phyloP scores from a whole-genome alignment of 2,113 vertebrate genomes.

The Tetrao urogallus region DNA sequence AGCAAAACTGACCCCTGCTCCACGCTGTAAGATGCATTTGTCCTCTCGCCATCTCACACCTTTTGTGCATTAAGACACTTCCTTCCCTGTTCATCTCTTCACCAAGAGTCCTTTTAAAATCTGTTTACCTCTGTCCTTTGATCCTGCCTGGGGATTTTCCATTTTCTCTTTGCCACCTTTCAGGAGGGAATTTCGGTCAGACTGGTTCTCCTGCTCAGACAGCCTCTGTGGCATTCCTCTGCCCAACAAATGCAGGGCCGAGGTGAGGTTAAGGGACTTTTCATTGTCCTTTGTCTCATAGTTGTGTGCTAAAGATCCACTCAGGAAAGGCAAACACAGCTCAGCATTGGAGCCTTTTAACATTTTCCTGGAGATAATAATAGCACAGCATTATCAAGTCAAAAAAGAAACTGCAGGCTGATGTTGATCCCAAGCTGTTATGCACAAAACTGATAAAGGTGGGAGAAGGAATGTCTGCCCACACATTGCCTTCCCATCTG shows the following conservation, averaged over 20 bases:
- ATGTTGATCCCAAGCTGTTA: neutral
- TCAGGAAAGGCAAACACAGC: slow-evolving; percentile 36
- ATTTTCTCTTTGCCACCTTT: neutral
- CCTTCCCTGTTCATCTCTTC: neutral
- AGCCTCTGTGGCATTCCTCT: neutral
- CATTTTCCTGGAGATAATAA: neutral
- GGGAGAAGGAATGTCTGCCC: neutral
- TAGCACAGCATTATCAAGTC: neutral
- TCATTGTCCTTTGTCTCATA: neutral
- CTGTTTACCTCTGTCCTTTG: neutral
- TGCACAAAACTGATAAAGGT: neutral
- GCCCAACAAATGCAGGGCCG: neutral
- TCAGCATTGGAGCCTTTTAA: neutral
- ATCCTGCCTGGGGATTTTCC: slow-evolving; percentile 2
- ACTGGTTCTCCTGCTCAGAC: neutral
- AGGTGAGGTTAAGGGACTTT: neutral
- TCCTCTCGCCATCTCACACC: neutral
- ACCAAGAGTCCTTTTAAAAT: neutral
- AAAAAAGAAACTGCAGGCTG: neutral
- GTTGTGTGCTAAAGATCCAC: neutral
- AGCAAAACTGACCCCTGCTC: neutral
- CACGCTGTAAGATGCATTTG: neutral
- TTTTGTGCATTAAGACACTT: neutral
- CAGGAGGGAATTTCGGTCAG: neutral
- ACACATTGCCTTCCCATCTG: neutral